Evolutionary conservation across 2,888 invertebrate species (phyloP).

Genomic region (Sesamia inferens): DNA sequence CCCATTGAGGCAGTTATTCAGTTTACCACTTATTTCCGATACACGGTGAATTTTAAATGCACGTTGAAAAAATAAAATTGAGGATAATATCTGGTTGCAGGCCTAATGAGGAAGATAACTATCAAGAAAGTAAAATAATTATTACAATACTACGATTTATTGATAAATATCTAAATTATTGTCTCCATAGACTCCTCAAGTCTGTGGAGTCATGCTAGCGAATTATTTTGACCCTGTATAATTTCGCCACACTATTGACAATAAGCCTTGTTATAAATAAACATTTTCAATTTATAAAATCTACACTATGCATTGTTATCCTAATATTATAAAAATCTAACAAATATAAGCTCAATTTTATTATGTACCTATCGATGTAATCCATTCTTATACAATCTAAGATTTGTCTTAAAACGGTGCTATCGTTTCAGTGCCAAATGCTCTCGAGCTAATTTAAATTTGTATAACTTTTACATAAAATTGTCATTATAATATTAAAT

Average conservation of each 20-base stretch:
- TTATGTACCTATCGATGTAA: slow-evolving; percentile 38
- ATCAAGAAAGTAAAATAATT: slow-evolving; percentile 27
- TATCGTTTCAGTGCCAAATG: slow-evolving; percentile 68
- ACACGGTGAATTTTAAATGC: neutral
- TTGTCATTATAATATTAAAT: slow-evolving; percentile 64
- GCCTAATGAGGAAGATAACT: slow-evolving; percentile 4
- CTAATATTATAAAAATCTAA: slow-evolving; percentile 38
- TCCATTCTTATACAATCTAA: slow-evolving; percentile 61
- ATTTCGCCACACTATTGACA: slow-evolving; percentile 12
- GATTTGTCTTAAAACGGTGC: slow-evolving; percentile 60
- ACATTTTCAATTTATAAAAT: slow-evolving; percentile 33
- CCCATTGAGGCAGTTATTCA: neutral
- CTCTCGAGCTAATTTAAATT: slow-evolving; percentile 55
- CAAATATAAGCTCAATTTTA: slow-evolving; percentile 60
- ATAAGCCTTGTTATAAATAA: slow-evolving; percentile 7
- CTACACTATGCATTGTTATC: slow-evolving; percentile 39
- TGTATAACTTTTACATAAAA: slow-evolving; percentile 65
- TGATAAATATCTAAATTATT: slow-evolving; percentile 11
- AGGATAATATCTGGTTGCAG: slow-evolving; percentile 7
- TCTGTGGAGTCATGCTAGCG: too few relatives aligned
- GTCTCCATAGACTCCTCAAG: too few relatives aligned
- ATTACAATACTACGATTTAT: slow-evolving; percentile 24
- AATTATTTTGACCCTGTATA: neutral
- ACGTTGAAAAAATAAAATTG: neutral
- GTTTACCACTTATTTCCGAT: neutral